Percentiles rank a stretch among this genome's conserved stretches.
phyloP scores from a whole-genome alignment of 2,888 invertebrate species.

The Hydropsyche betteni region DNA sequence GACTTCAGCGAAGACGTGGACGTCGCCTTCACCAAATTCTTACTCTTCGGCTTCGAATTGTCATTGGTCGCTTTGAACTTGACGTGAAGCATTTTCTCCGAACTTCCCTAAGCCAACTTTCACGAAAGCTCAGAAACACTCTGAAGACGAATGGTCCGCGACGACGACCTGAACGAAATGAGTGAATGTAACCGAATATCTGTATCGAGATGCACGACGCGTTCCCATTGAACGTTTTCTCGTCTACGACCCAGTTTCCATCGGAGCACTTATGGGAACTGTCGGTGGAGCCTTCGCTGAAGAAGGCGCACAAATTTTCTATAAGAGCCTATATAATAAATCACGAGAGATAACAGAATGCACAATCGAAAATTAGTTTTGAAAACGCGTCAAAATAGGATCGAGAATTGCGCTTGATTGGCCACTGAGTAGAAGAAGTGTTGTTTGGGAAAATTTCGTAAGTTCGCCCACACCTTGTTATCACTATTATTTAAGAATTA shows the following conservation, averaged over 20 bases:
- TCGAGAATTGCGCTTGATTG: no score
- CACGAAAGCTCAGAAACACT: no score
- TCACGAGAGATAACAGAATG: no score
- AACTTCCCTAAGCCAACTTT: slow-evolving; percentile 7
- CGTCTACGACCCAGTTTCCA: slow-evolving; percentile 20
- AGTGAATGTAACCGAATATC: slow-evolving; percentile 22
- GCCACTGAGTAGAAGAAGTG: no score
- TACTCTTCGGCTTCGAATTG: background rate
- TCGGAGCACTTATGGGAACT: slow-evolving; percentile 8
- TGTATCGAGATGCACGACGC: slow-evolving; percentile 29
- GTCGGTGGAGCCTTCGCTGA: background rate
- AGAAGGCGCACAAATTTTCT: background rate
- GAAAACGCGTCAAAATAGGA: background rate
- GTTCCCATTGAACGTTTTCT: slow-evolving; percentile 22
- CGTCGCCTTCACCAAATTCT: background rate
- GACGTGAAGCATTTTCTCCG: slow-evolving; percentile 61
- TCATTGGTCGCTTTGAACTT: slow-evolving; percentile 56
- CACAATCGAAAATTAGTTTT: background rate
- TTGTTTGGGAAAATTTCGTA: background rate
- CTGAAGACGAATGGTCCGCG: background rate
- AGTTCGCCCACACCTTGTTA: background rate
- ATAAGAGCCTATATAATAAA: background rate
- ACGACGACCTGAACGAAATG: slow-evolving; percentile 11
- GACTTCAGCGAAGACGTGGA: background rate
- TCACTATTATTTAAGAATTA: background rate